These are phyloP conservation scores for Hydropotes inermis DNA, from an alignment of 2,113 vertebrate genomes.

Conservation along the genomic window DNA sequence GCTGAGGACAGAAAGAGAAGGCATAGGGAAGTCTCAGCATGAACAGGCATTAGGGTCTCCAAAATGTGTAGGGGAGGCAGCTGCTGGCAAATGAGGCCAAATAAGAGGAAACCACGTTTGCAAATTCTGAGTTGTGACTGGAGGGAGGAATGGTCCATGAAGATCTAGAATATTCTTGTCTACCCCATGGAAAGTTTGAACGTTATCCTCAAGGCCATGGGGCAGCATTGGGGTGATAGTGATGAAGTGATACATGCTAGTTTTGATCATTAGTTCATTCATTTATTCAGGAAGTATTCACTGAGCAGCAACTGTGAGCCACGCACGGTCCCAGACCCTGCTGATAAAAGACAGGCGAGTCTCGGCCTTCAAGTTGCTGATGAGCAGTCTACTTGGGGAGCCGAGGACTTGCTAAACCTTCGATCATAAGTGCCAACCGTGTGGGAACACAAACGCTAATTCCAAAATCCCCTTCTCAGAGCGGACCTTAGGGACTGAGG, in stretches of 20 bases:
- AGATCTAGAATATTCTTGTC: neutral
- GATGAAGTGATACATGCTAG: neutral
- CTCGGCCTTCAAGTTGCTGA: neutral
- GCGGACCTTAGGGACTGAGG: neutral
- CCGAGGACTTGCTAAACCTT: neutral
- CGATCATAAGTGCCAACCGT: neutral
- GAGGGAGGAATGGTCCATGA: neutral
- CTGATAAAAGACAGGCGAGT: neutral
- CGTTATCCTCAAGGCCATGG: neutral
- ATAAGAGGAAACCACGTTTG: neutral
- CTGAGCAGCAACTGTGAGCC: neutral
- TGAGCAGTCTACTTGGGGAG: neutral
- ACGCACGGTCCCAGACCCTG: neutral
- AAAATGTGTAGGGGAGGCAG: neutral
- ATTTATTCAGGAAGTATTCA: neutral
- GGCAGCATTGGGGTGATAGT: neutral
- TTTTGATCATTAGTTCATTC: neutral
- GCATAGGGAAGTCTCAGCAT: neutral
- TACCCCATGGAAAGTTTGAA: neutral
- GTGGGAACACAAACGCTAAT: neutral
- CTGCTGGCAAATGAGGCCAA: neutral
- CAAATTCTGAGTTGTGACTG: neutral
- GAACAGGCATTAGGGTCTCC: neutral
- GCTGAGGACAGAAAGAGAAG: neutral
- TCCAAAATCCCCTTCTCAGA: neutral